Evolutionary conservation across 2,113 vertebrate species (phyloP), one percentile per base, ranked within the genome.

Genomic region (Rhinopithecus roxellana): DNA sequence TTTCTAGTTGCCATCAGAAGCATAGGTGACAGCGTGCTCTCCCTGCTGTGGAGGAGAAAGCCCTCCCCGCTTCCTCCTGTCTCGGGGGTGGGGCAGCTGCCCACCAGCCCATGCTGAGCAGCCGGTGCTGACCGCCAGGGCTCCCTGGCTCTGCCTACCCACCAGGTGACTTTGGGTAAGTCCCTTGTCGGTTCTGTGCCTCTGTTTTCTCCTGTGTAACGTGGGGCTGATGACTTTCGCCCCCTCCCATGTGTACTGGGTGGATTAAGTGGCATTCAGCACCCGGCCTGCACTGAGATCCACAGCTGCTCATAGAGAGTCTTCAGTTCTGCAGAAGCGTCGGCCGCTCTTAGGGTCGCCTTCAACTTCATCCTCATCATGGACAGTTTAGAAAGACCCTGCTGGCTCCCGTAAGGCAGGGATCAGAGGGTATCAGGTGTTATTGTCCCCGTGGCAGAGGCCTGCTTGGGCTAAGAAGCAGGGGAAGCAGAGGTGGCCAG

Each of bases 31-130:
- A 32, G 35, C 52, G 5, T 5, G 4, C 25, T 52, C n/a, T 18
- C 3, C 35, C 0, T 4, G n/a, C 7, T 5, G 0, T 16, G 38
- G 55, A 3, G 2, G 50, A 6, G 23, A 23, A 43, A n/a, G 10
- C 80, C 6, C 20, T 81, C 22, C 3, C 52, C 0, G 0, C 35
- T 55, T n/a, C 32, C 32, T 64, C 11, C 52, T n/a, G 43, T 27
- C 52, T 12, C 22, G 0, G 3, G 23, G 35, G 8, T 64, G 0
- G 11, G 18, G 27, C 1, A 4, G 40, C n/a, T 3, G 17, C 38
- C 75, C 18, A 2, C 14, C 17, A 2, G 38, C 79, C 50, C 27
- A 32, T 32, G 61, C 61, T 64, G 61, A 64, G 27, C 61, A 64
- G 6, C 61, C 1, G 12, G 61, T 32, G 61, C 61, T 50, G 6